These are phyloP conservation scores for Monopterus albus DNA, from an alignment of 2,113 vertebrate species.

Conservation along the genomic window DNA sequence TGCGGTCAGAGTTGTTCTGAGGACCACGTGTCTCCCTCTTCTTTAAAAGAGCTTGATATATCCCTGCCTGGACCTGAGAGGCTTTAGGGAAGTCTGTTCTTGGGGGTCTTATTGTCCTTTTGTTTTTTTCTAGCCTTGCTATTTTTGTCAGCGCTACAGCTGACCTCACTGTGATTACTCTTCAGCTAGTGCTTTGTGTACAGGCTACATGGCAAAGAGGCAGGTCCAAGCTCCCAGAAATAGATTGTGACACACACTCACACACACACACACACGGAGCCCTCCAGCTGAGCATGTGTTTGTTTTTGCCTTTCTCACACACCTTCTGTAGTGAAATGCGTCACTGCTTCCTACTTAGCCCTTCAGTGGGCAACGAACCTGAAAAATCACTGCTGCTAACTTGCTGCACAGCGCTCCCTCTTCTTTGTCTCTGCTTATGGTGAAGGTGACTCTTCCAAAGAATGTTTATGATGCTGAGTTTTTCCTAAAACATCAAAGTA, in stretches of 20 bases:
- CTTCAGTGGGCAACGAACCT: conserved; percentile 1
- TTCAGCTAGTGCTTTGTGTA: not conserved
- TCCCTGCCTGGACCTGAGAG: no score
- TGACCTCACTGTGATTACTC: not conserved
- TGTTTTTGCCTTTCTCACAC: conserved; percentile 30
- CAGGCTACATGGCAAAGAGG: conserved; percentile 1
- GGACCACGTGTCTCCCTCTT: no score
- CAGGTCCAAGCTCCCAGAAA: conserved; percentile 24
- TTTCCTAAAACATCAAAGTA: no score
- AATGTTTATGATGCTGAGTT: not conserved
- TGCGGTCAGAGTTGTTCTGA: no score
- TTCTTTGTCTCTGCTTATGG: not conserved
- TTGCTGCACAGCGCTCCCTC: not conserved
- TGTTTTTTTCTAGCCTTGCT: not conserved
- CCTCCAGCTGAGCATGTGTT: conserved; percentile 31
- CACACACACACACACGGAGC: no score
- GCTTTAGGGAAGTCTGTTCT: not conserved
- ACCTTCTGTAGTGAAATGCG: conserved; percentile 38
- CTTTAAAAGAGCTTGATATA: no score
- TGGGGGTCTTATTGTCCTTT: not conserved
- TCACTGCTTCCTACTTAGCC: conserved; percentile 30
- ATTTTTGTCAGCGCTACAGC: not conserved
- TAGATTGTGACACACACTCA: no score
- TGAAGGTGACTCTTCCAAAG: conserved; percentile 12
- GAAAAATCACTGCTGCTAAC: conserved; percentile 22